Base-by-base conservation (phyloP, 1,140 invertebrate species). In the Patella vulgata region DNA sequence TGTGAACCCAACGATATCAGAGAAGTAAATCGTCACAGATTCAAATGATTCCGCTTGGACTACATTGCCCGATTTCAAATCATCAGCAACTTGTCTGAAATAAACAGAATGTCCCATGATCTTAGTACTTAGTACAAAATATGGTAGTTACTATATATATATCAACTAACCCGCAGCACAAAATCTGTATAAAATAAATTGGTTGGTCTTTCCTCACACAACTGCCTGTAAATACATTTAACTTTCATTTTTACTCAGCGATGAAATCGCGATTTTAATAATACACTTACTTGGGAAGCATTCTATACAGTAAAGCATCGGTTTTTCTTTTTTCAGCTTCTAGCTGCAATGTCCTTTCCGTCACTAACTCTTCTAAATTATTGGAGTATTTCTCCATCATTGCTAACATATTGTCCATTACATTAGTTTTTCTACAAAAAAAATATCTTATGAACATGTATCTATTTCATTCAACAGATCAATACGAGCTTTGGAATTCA, bases 381-480 rank as follows among this genome's bases (percentile, higher is more conserved):
- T 94, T 95, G 9, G 93, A 94, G 82, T 96, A 96, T 78, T 95
- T 95, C 81, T 96, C 94, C 69, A 96, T 85, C 93, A 95, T 94
- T 87, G 93, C 91, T 76, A 96, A 93, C 93, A 96, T 95, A 21
- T 93, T 95, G 79, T 96, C 94, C 25, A 96, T 92, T 71, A 96
- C 94, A 81, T 95, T 95, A 0, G 93, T 90, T 85, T 95, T 96
- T 63, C 94, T 92, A 55, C 12, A 43, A 9, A 48, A 62, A 54
- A 39, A 65, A 51, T n/a, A n/a, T n/a, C n/a, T n/a, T n/a, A n/a
- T 40, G 40, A 21, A 52, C 3, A n/a, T n/a, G n/a, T n/a, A n/a
- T n/a, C n/a, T n/a, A n/a, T n/a, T n/a, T n/a, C n/a, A n/a, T n/a
- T n/a, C n/a, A n/a, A n/a, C n/a, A n/a, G n/a, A n/a, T n/a, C n/a